These are phyloP conservation scores for Anneissia japonica DNA, from an alignment of 35 echinoderm and acorn worm species.

Conservation along the genomic window DNA sequence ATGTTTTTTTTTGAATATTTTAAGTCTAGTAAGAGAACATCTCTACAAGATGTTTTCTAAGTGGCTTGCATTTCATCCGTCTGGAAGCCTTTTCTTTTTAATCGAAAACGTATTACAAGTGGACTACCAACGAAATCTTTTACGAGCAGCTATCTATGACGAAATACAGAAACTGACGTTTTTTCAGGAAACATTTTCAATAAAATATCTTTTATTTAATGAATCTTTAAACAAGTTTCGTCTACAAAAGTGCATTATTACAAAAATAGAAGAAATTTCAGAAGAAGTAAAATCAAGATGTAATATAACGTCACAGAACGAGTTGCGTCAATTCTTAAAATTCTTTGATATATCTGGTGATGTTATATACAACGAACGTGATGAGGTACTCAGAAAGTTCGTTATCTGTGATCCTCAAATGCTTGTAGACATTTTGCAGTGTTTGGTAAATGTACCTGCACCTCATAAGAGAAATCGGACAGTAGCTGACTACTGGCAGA, in stretches of 20 bases:
- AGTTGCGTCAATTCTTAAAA: background rate
- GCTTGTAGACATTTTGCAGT: conserved; percentile 27
- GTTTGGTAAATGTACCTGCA: conserved; percentile 2
- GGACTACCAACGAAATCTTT: background rate
- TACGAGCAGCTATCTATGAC: background rate
- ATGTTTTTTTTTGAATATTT: too few relatives aligned
- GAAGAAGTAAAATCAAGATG: conserved; percentile 6
- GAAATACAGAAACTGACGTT: background rate
- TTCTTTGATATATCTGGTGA: conserved; percentile 22
- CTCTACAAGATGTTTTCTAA: background rate
- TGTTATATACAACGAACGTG: conserved; percentile 14
- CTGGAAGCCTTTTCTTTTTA: conserved; percentile 6
- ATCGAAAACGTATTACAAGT: background rate
- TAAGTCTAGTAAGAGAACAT: background rate
- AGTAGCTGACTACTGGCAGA: background rate
- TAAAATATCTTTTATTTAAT: conserved; percentile 29
- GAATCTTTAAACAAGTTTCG: background rate
- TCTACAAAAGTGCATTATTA: background rate
- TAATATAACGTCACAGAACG: background rate
- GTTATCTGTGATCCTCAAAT: conserved; percentile 32
- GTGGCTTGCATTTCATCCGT: background rate
- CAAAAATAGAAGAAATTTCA: background rate
- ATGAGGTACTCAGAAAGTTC: background rate
- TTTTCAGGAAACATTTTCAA: conserved; percentile 4
- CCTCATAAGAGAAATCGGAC: background rate